Conservation (phyloP, 1,140 invertebrate genomes). For the Drosophila hydei region DNA sequence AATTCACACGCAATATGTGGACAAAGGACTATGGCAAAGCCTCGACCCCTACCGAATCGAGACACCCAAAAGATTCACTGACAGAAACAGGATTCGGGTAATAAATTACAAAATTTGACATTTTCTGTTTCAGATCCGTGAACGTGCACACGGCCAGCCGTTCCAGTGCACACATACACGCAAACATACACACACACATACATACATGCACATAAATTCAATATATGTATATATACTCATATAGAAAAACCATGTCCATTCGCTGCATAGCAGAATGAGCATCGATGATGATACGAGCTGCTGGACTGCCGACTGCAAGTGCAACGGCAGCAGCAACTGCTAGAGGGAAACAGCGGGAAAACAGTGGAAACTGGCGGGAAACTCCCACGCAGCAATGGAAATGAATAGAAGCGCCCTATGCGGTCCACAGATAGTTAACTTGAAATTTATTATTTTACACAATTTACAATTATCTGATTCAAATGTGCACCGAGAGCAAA, state of each 20-base stretch:
- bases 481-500: constrained; percentile 55
- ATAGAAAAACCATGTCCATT: constrained; percentile 5
- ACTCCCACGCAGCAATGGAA: constrained; percentile 3
- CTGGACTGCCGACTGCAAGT: constrained; percentile 40
- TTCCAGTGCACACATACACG: constrained; percentile 23
- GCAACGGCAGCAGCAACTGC: constrained; percentile 32
- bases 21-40: constrained; percentile 65
- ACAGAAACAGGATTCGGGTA: constrained; percentile 84
- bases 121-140: constrained; percentile 83
- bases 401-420: constrained; percentile 72
- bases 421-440: constrained; percentile 78
- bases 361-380: background rate
- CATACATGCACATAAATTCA: constrained; percentile 3
- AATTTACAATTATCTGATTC: constrained; percentile 83
- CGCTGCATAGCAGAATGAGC: constrained; percentile 26
- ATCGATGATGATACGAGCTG: constrained; percentile 40
- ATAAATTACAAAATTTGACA: constrained; percentile 84
- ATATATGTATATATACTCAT: constrained; percentile 2
- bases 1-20: constrained; percentile 80
- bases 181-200: constrained; percentile 2
- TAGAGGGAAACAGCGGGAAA: background rate
- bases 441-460: constrained; percentile 82
- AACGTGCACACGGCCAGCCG: constrained; percentile 40
- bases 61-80: constrained; percentile 77
- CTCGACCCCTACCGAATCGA: constrained; percentile 49